Evolutionary conservation across 2,888 invertebrate genomes (phyloP).

Genomic region (Fragum sueziense): DNA sequence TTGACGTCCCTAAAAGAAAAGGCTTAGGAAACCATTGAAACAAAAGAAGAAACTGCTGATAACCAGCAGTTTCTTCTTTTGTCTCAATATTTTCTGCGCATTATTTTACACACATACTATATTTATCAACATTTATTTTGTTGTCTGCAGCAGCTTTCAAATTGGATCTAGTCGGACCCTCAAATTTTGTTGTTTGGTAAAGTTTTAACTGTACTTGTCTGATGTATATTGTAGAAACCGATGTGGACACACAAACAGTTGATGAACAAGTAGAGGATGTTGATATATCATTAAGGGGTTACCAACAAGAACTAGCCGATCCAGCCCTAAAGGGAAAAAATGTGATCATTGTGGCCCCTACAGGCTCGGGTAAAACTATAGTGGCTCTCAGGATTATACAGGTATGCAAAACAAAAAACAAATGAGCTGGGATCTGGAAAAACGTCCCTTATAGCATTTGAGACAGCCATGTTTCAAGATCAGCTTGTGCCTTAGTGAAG

Average conservation of each 20-base stretch:
- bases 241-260: neutral
- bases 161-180: neutral
- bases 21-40: too few species aligned
- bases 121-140: neutral
- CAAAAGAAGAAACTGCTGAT: too few species aligned
- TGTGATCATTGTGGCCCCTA: constrained; percentile 64
- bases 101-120: too few species aligned
- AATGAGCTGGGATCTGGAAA: too few species aligned
- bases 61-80: too few species aligned
- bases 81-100: too few species aligned
- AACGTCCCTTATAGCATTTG: too few species aligned
- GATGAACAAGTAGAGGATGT: constrained; percentile 46
- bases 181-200: neutral
- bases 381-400: constrained; percentile 64
- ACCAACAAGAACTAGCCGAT: constrained; percentile 61
- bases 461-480: too few species aligned
- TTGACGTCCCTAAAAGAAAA: too few species aligned
- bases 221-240: neutral
- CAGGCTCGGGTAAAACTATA: constrained; percentile 65
- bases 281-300: constrained; percentile 52
- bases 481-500: too few species aligned
- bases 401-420: too few species aligned
- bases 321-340: constrained; percentile 55
- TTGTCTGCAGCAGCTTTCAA: neutral
- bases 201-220: neutral